Conservation (phyloP, 2,888 invertebrate genomes). For the Melipona bicolor region DNA sequence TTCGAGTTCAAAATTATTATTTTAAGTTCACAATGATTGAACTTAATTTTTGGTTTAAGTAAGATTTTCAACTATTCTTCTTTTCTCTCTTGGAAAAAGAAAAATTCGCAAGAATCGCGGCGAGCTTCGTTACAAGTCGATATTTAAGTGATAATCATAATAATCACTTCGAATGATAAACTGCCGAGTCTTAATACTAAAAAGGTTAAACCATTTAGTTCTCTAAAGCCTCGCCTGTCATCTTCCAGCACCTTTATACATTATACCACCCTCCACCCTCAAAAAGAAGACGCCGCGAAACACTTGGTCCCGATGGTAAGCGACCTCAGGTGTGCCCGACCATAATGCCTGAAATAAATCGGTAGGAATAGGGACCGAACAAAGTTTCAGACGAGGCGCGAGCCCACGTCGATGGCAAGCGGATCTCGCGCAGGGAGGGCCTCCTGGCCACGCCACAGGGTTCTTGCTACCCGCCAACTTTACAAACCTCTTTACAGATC, state of each 20-base stretch:
- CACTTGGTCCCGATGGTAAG: neutral
- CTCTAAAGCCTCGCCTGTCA: too few relatives aligned
- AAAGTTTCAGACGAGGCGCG: constrained; percentile 66
- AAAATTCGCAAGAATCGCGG: neutral
- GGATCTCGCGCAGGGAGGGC: constrained; percentile 73
- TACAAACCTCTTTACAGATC: constrained; percentile 84
- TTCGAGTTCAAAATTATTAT: too few relatives aligned
- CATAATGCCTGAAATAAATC: constrained; percentile 55
- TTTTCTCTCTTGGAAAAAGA: neutral
- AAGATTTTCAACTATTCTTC: neutral
- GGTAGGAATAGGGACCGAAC: constrained; percentile 38
- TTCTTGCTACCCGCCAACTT: constrained; percentile 80
- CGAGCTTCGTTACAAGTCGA: neutral
- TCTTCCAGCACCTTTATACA: neutral
- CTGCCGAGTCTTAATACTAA: too few relatives aligned
- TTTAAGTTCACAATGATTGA: too few relatives aligned
- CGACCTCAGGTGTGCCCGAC: constrained; percentile 17
- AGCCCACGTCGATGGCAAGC: constrained; percentile 51
- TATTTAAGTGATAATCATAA: too few relatives aligned
- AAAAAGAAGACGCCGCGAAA: neutral
- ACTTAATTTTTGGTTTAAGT: too few relatives aligned
- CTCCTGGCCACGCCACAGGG: constrained; percentile 77
- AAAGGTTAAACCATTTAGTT: too few relatives aligned
- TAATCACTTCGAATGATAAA: too few relatives aligned
- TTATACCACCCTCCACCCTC: neutral